Evolutionary conservation across 1,140 invertebrate species (phyloP).

Genomic region (Drosophila melanica): DNA sequence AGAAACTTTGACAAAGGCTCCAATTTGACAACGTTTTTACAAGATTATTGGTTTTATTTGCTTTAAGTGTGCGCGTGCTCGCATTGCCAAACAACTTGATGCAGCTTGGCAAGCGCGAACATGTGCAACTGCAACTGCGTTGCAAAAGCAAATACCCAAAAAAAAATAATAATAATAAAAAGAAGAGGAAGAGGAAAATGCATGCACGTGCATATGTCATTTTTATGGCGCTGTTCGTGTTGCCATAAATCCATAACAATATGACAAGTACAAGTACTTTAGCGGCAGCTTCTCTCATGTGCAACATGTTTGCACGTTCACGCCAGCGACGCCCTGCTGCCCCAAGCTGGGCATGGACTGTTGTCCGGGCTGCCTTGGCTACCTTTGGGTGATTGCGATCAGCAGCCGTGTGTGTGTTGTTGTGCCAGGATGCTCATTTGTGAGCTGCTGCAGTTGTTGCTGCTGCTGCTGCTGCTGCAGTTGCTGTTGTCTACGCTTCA

Average conservation of each 20-base stretch:
- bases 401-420: constrained; percentile 44
- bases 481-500: constrained; percentile 27
- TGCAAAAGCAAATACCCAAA: constrained; percentile 5
- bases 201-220: constrained; percentile 80
- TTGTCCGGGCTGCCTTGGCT: constrained; percentile 31
- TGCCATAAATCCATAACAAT: constrained; percentile 84
- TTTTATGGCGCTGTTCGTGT: constrained; percentile 81
- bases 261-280: constrained; percentile 84
- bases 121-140: constrained; percentile 52
- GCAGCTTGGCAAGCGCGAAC: constrained; percentile 16
- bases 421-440: constrained; percentile 60
- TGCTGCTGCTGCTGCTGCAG: constrained; percentile 42
- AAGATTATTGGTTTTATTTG: no score
- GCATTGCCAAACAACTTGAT: constrained; percentile 45
- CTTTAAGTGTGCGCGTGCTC: constrained; percentile 62
- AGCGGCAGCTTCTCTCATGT: constrained; percentile 83
- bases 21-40: no score
- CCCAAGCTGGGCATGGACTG: constrained; percentile 20
- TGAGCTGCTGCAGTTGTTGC: constrained; percentile 51
- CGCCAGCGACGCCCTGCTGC: constrained; percentile 66
- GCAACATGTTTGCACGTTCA: constrained; percentile 82
- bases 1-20: no score
- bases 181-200: constrained; percentile 32
- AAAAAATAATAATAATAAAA: constrained; percentile 2
- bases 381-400: constrained; percentile 72